These are phyloP conservation scores for Siphamia tubifer DNA, from an alignment of 2,113 vertebrate genomes.

Conservation along the genomic window DNA sequence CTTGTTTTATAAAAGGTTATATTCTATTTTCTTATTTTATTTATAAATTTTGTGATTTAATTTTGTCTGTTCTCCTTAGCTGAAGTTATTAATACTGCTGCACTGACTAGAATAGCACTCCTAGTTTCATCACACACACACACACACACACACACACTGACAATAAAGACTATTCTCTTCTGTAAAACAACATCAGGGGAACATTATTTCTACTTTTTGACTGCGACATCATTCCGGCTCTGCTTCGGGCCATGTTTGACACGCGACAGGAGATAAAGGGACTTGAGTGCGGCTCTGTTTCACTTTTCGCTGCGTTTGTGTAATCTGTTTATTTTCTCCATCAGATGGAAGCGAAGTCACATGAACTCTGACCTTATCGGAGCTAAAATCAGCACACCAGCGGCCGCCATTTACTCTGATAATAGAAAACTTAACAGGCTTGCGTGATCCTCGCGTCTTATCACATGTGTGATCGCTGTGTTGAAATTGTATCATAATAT, in stretches of 20 bases:
- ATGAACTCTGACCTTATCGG: slow-evolving; percentile 43
- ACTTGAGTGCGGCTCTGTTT: slow-evolving; percentile 1
- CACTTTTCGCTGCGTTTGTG: slow-evolving; percentile 7
- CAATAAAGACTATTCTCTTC: too few species aligned
- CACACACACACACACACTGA: too few species aligned
- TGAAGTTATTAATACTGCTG: too few species aligned
- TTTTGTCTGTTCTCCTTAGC: too few species aligned
- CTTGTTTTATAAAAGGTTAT: too few species aligned
- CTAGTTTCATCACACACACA: too few species aligned
- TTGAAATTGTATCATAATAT: slow-evolving; percentile 12
- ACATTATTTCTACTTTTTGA: slow-evolving; percentile 33
- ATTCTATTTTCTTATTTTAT: too few species aligned
- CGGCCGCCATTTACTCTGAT: not conserved
- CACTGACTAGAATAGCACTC: too few species aligned
- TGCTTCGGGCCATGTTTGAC: slow-evolving; percentile 13
- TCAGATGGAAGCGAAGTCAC: slow-evolving; percentile 31
- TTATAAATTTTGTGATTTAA: too few species aligned
- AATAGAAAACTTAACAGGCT: not conserved
- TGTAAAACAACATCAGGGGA: slow-evolving; percentile 17
- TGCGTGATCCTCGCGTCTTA: slow-evolving; percentile 6
- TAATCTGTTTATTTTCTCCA: slow-evolving; percentile 44
- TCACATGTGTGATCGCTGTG: slow-evolving; percentile 4
- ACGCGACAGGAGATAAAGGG: slow-evolving; percentile 38
- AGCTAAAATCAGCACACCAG: not conserved
- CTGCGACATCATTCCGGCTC: slow-evolving; percentile 5